Base-by-base conservation (phyloP, 2,797 vertebrate species). In the Myoxocephalus aenaeus region DNA sequence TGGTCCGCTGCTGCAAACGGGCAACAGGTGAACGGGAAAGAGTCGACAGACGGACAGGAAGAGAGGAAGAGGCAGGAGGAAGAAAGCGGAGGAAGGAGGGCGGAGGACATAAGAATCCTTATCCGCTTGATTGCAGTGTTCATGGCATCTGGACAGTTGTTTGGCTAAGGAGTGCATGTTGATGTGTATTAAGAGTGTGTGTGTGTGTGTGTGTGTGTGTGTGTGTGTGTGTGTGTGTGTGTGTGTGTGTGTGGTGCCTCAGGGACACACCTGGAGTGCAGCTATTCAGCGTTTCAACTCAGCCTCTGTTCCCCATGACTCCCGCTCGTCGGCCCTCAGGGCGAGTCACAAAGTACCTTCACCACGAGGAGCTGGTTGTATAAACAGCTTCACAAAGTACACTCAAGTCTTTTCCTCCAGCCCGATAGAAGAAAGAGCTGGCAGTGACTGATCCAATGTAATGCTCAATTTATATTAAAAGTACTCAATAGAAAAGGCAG, bases 241-340 rank as follows among this genome's bases (percentile, higher is more conserved):
- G 46, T 63, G 48, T 61, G 46, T 63, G 56, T 51, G 59, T 61
- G 48, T 61, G n/a, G 65, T 81, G 77, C 73, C 81, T 40, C 75
- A 83, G 86, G 83, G 90, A 87, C 90, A 89, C 92, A 94, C 93
- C 92, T 93, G 92, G 87, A 91, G 86, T 81, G 65, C 27, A 87
- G 79, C 78, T 82, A 79, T 84, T 85, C 66, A 14, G 56, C 1
- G n/a, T 85, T 91, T 92, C 65, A 85, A 75, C 83, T 86, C 81
- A 58, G 76, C 58, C 67, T 80, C 67, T 51, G 70, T 88, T 93
- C 92, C 92, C 87, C 90, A 90, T 81, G 83, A 79, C 83, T 86
- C 81, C 75, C 57, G 70, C 58, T 65, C 64, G 50, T 78, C 69
- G 1, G 20, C 75, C 90, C 86, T 89, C 80, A 65, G 87, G 89